These are phyloP conservation scores for Cyprinella venusta DNA, from an alignment of 2,797 vertebrate species.

Conservation along the genomic window DNA sequence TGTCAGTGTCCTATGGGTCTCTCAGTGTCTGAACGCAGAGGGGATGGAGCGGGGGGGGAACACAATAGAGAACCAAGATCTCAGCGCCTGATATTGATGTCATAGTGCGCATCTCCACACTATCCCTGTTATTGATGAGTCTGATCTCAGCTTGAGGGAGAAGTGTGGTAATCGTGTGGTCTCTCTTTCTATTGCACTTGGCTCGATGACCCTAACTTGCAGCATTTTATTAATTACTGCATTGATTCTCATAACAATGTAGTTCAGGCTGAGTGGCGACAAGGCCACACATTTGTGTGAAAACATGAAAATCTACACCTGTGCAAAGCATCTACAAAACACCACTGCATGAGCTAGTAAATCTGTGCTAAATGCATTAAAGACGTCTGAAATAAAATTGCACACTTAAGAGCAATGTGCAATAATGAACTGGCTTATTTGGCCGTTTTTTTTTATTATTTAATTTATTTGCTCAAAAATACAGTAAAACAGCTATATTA, in stretches of 20 bases:
- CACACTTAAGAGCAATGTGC: neutral
- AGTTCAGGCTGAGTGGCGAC: neutral
- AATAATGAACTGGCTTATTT: neutral
- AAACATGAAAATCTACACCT: neutral
- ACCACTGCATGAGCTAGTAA: neutral
- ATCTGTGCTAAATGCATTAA: neutral
- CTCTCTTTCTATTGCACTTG: neutral
- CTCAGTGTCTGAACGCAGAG: slow-evolving; percentile 53
- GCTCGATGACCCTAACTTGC: slow-evolving; percentile 6
- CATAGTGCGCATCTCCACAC: slow-evolving; percentile 67
- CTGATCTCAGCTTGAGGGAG: slow-evolving; percentile 53
- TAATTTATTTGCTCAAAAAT: neutral
- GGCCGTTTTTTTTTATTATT: too few relatives aligned
- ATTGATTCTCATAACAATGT: slow-evolving; percentile 4
- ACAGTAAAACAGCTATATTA: neutral
- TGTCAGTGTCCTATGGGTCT: slow-evolving; percentile 59
- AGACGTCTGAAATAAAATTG: neutral
- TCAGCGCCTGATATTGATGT: slow-evolving; percentile 49
- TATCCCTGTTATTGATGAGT: slow-evolving; percentile 72
- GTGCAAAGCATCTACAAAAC: neutral
- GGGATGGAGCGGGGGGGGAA: slow-evolving; percentile 22
- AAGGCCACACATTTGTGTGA: neutral
- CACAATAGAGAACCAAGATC: slow-evolving; percentile 69
- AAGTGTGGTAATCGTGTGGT: slow-evolving; percentile 54
- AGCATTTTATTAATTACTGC: slow-evolving; percentile 16